Conservation (phyloP, 2,113 vertebrate species). For the Lycocorax pyrrhopterus region DNA sequence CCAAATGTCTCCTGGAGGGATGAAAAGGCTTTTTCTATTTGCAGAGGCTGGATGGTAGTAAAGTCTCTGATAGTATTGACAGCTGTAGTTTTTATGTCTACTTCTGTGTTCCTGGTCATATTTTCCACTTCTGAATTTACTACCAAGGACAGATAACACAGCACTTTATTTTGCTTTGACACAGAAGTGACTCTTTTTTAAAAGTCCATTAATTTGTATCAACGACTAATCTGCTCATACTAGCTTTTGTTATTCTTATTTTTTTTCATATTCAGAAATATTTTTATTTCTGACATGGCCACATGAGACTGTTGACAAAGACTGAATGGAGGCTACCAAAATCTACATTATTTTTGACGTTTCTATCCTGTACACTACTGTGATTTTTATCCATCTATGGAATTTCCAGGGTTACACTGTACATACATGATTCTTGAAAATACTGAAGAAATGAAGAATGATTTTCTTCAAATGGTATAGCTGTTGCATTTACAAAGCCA, state of each 20-base stretch:
- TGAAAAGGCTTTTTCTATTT: neutral
- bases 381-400: neutral
- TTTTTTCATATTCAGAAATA: neutral
- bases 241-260: neutral
- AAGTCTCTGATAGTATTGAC: neutral
- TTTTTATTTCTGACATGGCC: neutral
- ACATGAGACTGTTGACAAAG: neutral
- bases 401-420: neutral
- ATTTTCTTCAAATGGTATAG: neutral
- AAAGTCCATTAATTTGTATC: neutral
- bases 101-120: neutral
- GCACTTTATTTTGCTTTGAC: neutral
- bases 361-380: neutral
- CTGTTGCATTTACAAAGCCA: neutral
- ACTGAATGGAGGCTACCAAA: neutral
- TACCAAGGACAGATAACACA: neutral
- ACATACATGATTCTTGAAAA: neutral
- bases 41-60: neutral
- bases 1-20: neutral
- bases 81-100: neutral
- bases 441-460: neutral
- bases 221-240: neutral
- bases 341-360: neutral
- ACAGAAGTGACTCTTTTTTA: neutral
- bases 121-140: neutral